Base-by-base conservation (phyloP, 2,113 vertebrate species). In the Lophura nycthemera region DNA sequence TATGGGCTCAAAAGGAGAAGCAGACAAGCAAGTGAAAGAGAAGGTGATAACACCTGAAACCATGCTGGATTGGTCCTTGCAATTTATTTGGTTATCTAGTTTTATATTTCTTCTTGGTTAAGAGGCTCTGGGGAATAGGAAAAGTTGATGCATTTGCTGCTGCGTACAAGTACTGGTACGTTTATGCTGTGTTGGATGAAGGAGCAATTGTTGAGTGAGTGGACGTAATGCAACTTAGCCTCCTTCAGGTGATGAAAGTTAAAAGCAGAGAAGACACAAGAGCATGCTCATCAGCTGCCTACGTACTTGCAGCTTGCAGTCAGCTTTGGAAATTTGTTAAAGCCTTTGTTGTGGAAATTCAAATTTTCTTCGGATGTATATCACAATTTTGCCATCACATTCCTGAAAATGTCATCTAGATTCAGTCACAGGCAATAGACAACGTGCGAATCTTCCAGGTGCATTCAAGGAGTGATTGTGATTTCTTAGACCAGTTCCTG, bases 21-120 rank as follows among this genome's bases (percentile, higher is more conserved):
- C 32, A 88, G 69, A 57, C 57, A 13, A 82, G 57, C 82, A 90
- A 93, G 66, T 42, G 65, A 86, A 59, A 2, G 10, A 90, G 52
- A 57, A 75, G 22, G 65, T 81, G 86, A 45, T 95, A 93, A 90
- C 40, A 65, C 34, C 24, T 77, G 67, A 1, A 29, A 19, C 38
- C 38, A 63, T 65, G 36, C 64, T 85, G 71, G 32, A 61, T 43
- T 93, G 57, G 24, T 70, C 61, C 40, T 20, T 69, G 54, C 65
- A 60, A 59, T 54, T 20, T 54, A 36, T 78, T n/a, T 6, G 17
- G 7, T 27, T 92, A 88, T 54, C 78, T 52, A 64, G 11, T 0
- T 64, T 89, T 83, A 61, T 75, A 85, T 84, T 86, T 90, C 56
- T 47, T 57, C 59, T 88, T 84, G 92, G 92, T 95, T 94, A 93